These are phyloP conservation scores for Pachyseris speciosa DNA, from an alignment of 64 coral and sea anemone genomes.

Conservation along the genomic window DNA sequence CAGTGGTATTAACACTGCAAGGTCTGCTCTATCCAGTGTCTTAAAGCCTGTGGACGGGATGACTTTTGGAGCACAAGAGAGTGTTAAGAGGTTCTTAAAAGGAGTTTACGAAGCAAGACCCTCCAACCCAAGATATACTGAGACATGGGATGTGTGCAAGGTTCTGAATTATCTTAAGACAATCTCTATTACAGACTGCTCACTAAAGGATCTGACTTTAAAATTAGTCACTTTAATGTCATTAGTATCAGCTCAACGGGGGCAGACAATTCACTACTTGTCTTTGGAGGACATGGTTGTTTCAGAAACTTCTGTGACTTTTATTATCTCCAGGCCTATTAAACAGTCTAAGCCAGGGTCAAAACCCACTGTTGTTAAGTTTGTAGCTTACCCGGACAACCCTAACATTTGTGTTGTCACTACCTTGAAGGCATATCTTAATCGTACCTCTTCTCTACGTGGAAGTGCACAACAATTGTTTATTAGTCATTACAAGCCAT, in stretches of 20 bases:
- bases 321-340: constrained; percentile 12
- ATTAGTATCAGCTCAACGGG: constrained; percentile 33
- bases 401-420: constrained; percentile 28
- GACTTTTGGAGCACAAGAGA: constrained; percentile 20
- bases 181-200: neutral
- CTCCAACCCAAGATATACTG: constrained; percentile 24
- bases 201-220: constrained; percentile 35
- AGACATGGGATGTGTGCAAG: constrained; percentile 36
- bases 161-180: constrained; percentile 15
- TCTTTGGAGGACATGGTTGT: constrained; percentile 4
- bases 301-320: constrained; percentile 27
- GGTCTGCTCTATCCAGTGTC: neutral
- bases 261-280: constrained; percentile 35
- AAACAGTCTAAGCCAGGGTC: constrained; percentile 59
- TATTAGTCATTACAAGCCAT: constrained; percentile 55
- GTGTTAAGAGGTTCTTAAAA: constrained; percentile 32
- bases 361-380: constrained; percentile 34
- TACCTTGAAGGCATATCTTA: constrained; percentile 17
- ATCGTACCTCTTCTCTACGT: constrained; percentile 19
- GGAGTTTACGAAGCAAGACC: constrained; percentile 47
- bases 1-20: constrained; percentile 6
- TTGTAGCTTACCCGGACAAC: constrained; percentile 18
- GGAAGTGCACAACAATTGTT: constrained; percentile 32
- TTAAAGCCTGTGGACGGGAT: constrained; percentile 14
- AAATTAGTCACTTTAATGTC: constrained; percentile 14